Percentiles rank a stretch among this genome's conserved stretches.
phyloP scores from a whole-genome alignment of 1,140 invertebrate genomes.

The Cecropterus lyciades region DNA sequence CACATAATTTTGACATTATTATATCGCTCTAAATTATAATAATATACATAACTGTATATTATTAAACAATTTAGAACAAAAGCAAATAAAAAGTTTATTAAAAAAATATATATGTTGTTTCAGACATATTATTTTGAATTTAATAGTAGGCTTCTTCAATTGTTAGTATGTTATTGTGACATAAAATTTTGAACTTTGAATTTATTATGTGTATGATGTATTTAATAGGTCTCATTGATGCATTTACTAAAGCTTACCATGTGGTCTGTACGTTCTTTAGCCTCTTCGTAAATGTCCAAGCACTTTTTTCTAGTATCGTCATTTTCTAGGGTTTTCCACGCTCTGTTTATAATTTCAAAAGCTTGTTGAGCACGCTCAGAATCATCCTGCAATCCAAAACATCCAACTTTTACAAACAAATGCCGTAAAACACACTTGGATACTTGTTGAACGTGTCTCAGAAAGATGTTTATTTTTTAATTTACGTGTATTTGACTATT shows the following conservation, averaged over 20 bases:
- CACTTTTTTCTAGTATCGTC: constrained; percentile 97
- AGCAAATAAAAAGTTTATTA: too few species aligned
- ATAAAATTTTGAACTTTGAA: too few species aligned
- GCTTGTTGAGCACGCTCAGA: constrained; percentile 96
- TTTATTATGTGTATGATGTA: too few species aligned
- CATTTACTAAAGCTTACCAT: constrained; percentile 87
- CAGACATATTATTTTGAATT: too few species aligned
- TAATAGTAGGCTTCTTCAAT: too few species aligned
- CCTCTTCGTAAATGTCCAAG: constrained; percentile 98
- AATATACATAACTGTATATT: too few species aligned
- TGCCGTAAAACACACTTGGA: neutral
- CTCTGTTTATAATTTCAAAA: constrained; percentile 97
- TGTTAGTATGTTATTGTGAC: too few species aligned
- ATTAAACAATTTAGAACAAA: too few species aligned
- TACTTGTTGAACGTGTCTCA: constrained; percentile 2
- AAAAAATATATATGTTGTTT: too few species aligned
- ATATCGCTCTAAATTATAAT: too few species aligned
- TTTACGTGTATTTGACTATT: constrained; percentile 5
- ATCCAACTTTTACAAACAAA: neutral
- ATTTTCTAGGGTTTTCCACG: constrained; percentile 98
- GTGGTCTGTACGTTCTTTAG: constrained; percentile 96
- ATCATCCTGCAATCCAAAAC: constrained; percentile 90
- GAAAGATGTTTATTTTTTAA: neutral
- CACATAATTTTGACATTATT: too few species aligned
- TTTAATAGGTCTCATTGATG: too few species aligned